These are phyloP conservation scores for Euproctis similis DNA, from an alignment of 2,888 invertebrate species.

Conservation along the genomic window DNA sequence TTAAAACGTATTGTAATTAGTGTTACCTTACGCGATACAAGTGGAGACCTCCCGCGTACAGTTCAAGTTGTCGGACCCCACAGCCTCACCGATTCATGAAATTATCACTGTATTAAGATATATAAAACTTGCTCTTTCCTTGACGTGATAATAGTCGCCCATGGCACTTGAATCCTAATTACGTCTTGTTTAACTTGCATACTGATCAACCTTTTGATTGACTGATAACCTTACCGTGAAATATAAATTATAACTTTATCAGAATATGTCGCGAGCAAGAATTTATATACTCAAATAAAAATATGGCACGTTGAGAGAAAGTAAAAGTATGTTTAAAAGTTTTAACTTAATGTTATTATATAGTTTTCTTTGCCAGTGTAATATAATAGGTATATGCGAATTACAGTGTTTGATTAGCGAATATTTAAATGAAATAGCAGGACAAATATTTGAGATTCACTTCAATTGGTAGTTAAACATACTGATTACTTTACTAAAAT, in stretches of 20 bases:
- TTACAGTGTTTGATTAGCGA: too few species aligned
- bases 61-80: slow-evolving; percentile 18
- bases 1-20: slow-evolving; percentile 64
- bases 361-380: too few species aligned
- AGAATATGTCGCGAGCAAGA: too few species aligned
- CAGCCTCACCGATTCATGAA: slow-evolving; percentile 50
- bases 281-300: too few species aligned
- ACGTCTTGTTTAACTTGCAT: slow-evolving; percentile 31
- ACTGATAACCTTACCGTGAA: slow-evolving; percentile 13
- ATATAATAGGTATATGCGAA: too few species aligned
- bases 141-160: slow-evolving; percentile 59
- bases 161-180: slow-evolving; percentile 48
- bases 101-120: slow-evolving; percentile 69
- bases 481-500: too few species aligned
- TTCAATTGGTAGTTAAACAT: too few species aligned
- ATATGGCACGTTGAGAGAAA: too few species aligned
- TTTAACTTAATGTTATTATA: too few species aligned
- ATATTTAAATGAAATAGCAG: too few species aligned
- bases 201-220: slow-evolving; percentile 23
- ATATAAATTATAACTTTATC: slow-evolving; percentile 4
- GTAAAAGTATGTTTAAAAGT: too few species aligned
- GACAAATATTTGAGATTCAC: too few species aligned
- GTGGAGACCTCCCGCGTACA: slow-evolving; percentile 54
- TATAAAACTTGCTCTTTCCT: slow-evolving; percentile 52
- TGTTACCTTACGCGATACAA: slow-evolving; percentile 36